Percentiles rank a stretch among this genome's conserved stretches.
These are phyloP conservation scores for Andrena chrysosceles DNA, from an alignment of 2,888 invertebrate genomes.

Conservation along the genomic window DNA sequence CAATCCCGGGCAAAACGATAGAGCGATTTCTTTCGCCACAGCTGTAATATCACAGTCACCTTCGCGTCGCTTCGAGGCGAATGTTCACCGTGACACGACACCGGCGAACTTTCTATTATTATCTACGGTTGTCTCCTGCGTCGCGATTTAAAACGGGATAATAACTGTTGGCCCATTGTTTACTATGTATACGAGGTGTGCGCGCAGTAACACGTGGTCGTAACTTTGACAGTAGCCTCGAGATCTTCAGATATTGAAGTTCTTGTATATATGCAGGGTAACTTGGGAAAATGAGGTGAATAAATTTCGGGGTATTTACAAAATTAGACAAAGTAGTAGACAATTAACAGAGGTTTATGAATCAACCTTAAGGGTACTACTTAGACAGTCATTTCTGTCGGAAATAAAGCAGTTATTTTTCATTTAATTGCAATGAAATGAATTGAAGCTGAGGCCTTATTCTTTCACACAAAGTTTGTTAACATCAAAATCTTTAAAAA, in stretches of 20 bases:
- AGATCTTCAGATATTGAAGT: conserved; percentile 16
- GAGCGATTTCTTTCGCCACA: conserved; percentile 43
- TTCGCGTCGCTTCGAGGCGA: conserved; percentile 42
- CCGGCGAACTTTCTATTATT: conserved; percentile 67
- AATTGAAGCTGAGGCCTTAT: no score
- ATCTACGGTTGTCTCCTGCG: conserved; percentile 58
- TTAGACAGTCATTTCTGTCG: no score
- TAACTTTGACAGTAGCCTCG: conserved; percentile 10
- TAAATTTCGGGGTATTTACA: no score
- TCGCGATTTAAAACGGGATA: conserved; percentile 56
- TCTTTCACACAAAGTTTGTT: no score
- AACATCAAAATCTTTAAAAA: no score
- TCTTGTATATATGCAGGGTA: not conserved
- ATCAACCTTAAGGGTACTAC: no score
- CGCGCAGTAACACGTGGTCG: not conserved
- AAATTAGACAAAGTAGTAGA: no score
- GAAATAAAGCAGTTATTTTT: no score
- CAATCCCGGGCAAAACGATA: conserved; percentile 21
- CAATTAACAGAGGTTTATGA: no score
- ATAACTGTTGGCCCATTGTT: conserved; percentile 58
- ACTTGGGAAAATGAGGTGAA: not conserved
- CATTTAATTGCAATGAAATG: no score
- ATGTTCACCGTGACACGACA: conserved; percentile 35
- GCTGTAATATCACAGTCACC: conserved; percentile 45
- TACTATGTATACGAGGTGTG: conserved; percentile 12